A percentile compares a stretch with the other conserved stretches of the same genome.
These are phyloP conservation scores for Sarcophaga peregrina DNA, from an alignment of 1,140 invertebrate species.

Conservation along the genomic window DNA sequence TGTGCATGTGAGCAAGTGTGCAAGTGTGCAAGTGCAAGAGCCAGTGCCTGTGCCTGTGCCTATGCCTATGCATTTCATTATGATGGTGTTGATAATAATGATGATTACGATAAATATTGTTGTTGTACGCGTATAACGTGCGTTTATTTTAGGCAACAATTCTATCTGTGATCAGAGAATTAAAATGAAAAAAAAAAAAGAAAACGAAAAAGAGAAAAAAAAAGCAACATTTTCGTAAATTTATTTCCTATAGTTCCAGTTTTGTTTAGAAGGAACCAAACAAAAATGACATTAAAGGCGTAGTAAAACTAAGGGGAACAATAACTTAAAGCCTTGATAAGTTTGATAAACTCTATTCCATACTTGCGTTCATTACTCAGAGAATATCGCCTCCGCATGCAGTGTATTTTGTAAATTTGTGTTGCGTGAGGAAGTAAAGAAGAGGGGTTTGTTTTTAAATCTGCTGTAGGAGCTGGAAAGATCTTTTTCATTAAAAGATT, in stretches of 20 bases:
- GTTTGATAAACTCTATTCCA: too few species aligned
- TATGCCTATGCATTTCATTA: neutral
- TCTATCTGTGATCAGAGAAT: slow-evolving; percentile 18
- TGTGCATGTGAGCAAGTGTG: neutral
- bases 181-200: too few species aligned
- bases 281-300: neutral
- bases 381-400: too few species aligned
- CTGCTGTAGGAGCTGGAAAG: too few species aligned
- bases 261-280: neutral
- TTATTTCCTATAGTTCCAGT: neutral
- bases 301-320: neutral
- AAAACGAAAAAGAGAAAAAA: too few species aligned
- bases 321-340: too few species aligned
- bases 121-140: neutral
- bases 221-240: too few species aligned
- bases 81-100: neutral
- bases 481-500: too few species aligned
- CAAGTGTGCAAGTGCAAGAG: neutral
- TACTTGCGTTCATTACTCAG: too few species aligned
- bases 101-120: neutral
- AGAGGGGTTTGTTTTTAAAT: too few species aligned
- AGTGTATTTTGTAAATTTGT: too few species aligned
- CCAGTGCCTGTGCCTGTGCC: neutral
- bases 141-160: slow-evolving; percentile 5
- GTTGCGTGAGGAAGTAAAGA: too few species aligned